A percentile compares a stretch with the other conserved stretches of the same genome.
Evolutionary conservation across 2,888 invertebrate species (phyloP).

Genomic region (Habroteleia sp.): DNA sequence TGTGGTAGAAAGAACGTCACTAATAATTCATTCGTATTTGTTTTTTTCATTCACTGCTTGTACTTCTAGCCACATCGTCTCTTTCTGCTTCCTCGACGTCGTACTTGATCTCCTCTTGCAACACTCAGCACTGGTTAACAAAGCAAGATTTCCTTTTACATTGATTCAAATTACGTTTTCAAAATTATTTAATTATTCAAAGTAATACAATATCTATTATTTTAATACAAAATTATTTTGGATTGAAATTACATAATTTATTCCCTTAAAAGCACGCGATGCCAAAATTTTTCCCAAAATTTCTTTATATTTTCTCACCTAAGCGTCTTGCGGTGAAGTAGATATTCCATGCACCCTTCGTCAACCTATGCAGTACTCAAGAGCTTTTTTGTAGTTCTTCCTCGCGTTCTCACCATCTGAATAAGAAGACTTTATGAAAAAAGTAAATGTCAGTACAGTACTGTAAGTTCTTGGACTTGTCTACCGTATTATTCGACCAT

Average conservation of each 20-base stretch:
- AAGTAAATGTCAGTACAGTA: conserved; percentile 54
- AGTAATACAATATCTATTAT: too few relatives aligned
- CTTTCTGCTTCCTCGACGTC: conserved; percentile 29
- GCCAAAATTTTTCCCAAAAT: neutral
- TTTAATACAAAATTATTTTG: too few relatives aligned
- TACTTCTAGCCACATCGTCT: conserved; percentile 17
- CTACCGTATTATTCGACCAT: conserved; percentile 73
- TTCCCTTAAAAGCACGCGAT: neutral
- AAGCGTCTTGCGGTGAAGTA: conserved; percentile 33
- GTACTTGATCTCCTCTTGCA: conserved; percentile 19
- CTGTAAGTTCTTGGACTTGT: conserved; percentile 69
- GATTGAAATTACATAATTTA: neutral
- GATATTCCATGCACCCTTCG: conserved; percentile 56
- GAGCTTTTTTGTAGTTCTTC: conserved; percentile 63
- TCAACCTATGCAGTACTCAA: conserved; percentile 60
- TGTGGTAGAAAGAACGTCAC: conserved; percentile 22
- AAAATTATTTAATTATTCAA: conserved; percentile 1
- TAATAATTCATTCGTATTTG: conserved; percentile 59
- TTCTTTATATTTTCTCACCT: conserved; percentile 2
- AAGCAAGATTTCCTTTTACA: neutral
- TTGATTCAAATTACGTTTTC: neutral
- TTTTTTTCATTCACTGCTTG: conserved; percentile 39
- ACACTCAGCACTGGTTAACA: neutral
- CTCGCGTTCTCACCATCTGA: conserved; percentile 60
- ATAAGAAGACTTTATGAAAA: conserved; percentile 56